Conservation (phyloP, 2,888 invertebrate species). For the Drosophila prostipennis region DNA sequence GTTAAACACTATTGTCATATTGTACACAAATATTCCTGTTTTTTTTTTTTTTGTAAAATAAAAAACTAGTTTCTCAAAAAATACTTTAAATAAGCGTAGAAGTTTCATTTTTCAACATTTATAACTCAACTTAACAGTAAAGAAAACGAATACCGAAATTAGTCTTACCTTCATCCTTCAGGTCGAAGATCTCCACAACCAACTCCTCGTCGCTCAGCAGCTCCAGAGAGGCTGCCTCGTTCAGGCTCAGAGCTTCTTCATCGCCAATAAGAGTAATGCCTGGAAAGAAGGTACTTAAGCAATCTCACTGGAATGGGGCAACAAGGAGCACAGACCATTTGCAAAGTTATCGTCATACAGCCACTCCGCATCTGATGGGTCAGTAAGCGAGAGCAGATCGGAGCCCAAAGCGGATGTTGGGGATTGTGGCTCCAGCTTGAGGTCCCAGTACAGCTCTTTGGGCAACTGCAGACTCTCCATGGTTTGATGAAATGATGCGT, state of each 20-base stretch:
- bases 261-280: constrained; percentile 70
- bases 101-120: too few relatives aligned
- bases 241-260: constrained; percentile 25
- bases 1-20: too few relatives aligned
- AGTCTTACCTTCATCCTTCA: constrained; percentile 79
- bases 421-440: constrained; percentile 83
- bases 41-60: too few relatives aligned
- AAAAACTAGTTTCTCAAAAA: too few relatives aligned
- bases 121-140: too few relatives aligned
- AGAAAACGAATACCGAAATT: background rate
- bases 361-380: constrained; percentile 57
- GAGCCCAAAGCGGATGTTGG: constrained; percentile 69
- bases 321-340: constrained; percentile 69
- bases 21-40: background rate
- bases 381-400: constrained; percentile 81
- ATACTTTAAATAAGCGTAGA: too few relatives aligned
- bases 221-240: constrained; percentile 47
- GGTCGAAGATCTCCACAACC: constrained; percentile 76
- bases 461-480: constrained; percentile 84
- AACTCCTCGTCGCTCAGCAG: constrained; percentile 76
- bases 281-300: constrained; percentile 27
- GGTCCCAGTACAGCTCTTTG: constrained; percentile 82
- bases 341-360: constrained; percentile 81
- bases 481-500: constrained; percentile 52
- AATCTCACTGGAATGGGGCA: background rate